Evolutionary conservation across 2,797 vertebrate genomes (phyloP).

Genomic region (Pipistrellus kuhlii): DNA sequence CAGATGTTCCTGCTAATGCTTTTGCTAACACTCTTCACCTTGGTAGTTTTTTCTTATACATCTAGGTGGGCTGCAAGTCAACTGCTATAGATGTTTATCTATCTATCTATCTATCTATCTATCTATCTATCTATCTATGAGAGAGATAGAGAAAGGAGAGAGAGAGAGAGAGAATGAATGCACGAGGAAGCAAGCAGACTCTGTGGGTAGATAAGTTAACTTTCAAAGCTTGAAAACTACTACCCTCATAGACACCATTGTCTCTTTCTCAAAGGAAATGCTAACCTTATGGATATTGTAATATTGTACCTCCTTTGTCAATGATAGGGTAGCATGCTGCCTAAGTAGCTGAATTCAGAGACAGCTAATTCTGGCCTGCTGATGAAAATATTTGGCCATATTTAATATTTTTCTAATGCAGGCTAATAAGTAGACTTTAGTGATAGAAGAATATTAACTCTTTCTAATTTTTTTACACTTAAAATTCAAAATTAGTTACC

Average conservation of each 20-base stretch:
- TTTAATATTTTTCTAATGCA: conserved; percentile 54
- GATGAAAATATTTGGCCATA: conserved; percentile 14
- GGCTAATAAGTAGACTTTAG: background rate
- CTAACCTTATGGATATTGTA: conserved; percentile 1
- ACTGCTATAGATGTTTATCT: background rate
- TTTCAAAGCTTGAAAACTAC: background rate
- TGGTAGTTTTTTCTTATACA: background rate
- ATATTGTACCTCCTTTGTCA: conserved; percentile 20
- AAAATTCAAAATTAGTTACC: conserved; percentile 46
- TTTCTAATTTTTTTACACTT: conserved; percentile 50
- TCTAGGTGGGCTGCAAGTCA: background rate
- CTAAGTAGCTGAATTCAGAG: conserved; percentile 34
- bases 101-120: no score
- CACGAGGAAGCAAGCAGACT: background rate
- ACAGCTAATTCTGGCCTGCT: conserved; percentile 12
- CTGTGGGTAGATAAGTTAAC: conserved; percentile 10
- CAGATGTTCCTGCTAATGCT: background rate
- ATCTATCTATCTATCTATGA: no score
- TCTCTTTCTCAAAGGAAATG: conserved; percentile 46
- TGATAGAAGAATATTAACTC: background rate
- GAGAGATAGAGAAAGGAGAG: no score
- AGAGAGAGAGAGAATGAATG: no score
- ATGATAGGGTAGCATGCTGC: background rate
- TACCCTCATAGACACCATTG: background rate
- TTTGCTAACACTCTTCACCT: conserved; percentile 14